phyloP scores from a whole-genome alignment of 2,113 vertebrate genomes.

The Hoplias malabaricus region DNA sequence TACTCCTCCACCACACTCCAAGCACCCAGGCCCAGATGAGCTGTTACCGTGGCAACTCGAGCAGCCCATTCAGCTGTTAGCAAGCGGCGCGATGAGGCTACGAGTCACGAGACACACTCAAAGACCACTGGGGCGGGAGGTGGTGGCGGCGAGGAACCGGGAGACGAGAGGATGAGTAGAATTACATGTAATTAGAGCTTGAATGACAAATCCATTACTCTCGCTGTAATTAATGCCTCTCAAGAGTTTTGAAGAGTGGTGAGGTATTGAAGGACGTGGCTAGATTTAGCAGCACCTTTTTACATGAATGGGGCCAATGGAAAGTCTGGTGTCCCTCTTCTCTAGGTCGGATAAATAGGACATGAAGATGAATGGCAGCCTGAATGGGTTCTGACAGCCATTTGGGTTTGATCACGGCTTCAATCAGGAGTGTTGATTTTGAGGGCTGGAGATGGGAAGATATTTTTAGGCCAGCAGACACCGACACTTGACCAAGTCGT shows the following conservation, averaged over 20 bases:
- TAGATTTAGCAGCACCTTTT: constrained; percentile 25
- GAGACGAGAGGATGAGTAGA: constrained; percentile 54
- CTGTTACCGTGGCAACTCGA: constrained; percentile 42
- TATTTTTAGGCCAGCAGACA: constrained; percentile 16
- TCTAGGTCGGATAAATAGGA: constrained; percentile 17
- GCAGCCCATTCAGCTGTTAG: constrained; percentile 26
- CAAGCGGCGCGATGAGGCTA: constrained; percentile 13
- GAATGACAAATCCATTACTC: constrained; percentile 58
- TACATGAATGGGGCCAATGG: constrained; percentile 20
- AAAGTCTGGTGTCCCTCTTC: constrained; percentile 1
- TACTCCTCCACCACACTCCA: constrained; percentile 2
- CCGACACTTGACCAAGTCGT: constrained; percentile 13
- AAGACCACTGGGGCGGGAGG: constrained; percentile 18
- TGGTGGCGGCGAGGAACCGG: constrained; percentile 20
- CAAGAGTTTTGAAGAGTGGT: constrained; percentile 33
- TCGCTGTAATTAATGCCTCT: constrained; percentile 61
- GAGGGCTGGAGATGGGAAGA: background rate
- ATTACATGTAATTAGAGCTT: constrained; percentile 64
- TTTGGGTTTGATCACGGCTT: constrained; percentile 18
- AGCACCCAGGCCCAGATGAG: constrained; percentile 3
- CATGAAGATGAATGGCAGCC: constrained; percentile 9
- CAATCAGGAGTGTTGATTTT: background rate
- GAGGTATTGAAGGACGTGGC: constrained; percentile 41
- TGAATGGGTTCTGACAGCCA: background rate
- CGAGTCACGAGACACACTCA: constrained; percentile 19